Conservation (phyloP, 1,140 invertebrate genomes). For the Telenomus remus region DNA sequence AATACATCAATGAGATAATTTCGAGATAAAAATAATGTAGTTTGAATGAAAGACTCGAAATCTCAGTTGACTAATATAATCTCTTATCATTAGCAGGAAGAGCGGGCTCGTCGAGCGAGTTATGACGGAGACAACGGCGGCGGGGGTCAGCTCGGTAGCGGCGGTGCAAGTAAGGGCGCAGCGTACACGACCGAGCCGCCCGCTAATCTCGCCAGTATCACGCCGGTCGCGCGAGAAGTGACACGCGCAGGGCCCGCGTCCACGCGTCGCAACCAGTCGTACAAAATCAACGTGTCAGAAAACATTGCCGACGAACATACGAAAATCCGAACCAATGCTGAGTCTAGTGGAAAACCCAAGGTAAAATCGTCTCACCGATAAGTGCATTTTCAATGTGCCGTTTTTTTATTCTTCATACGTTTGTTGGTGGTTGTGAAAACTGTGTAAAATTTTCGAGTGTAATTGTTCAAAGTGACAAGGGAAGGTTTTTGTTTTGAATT, state of each 20-base stretch:
- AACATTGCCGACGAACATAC: conserved; percentile 19
- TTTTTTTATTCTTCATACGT: too few relatives aligned
- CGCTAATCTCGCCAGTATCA: conserved; percentile 72
- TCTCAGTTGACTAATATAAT: conserved; percentile 29
- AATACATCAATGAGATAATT: too few relatives aligned
- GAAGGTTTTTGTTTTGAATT: too few relatives aligned
- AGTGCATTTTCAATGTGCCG: too few relatives aligned
- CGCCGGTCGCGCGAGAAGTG: conserved; percentile 72
- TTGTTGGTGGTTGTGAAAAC: too few relatives aligned
- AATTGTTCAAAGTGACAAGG: too few relatives aligned
- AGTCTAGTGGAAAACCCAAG: conserved; percentile 29
- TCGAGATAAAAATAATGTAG: conserved; percentile 9
- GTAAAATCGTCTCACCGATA: conserved; percentile 5
- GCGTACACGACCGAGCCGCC: conserved; percentile 66
- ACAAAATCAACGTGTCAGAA: conserved; percentile 27
- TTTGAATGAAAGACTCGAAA: conserved; percentile 10
- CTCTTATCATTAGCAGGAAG: conserved; percentile 71
- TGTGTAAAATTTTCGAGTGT: too few relatives aligned
- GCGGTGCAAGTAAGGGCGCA: conserved; percentile 56
- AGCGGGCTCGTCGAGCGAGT: conserved; percentile 56
- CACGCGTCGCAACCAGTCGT: conserved; percentile 16
- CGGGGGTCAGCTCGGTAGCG: conserved; percentile 25
- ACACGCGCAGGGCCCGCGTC: conserved; percentile 55
- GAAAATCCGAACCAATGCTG: conserved; percentile 25
- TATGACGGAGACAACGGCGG: conserved; percentile 51